phyloP scores from a whole-genome alignment of 2,888 invertebrate species.

The Minunthozetes semirufus region DNA sequence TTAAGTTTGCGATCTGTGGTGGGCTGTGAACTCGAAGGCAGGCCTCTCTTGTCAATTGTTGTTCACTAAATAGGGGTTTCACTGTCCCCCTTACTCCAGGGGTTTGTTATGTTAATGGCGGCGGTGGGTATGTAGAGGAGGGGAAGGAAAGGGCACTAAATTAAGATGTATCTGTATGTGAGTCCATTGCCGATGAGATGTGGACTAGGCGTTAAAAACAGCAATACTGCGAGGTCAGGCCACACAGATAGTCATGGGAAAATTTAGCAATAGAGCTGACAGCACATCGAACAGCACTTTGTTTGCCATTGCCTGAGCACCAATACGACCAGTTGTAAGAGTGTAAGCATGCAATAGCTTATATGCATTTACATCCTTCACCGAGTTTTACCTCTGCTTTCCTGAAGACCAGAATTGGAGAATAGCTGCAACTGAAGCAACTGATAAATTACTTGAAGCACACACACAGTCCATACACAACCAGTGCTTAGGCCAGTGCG shows the following conservation, averaged over 20 bases:
- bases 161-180: constrained; percentile 30
- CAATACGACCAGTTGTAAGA: neutral
- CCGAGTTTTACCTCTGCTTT: constrained; percentile 26
- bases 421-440: neutral
- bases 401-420: constrained; percentile 9
- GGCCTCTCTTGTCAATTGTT: constrained; percentile 28
- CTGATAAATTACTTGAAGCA: constrained; percentile 29
- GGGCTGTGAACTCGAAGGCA: constrained; percentile 20
- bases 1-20: neutral
- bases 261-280: neutral
- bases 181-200: constrained; percentile 33
- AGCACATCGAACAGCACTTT: neutral
- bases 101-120: constrained; percentile 32
- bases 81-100: constrained; percentile 18
- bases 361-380: constrained; percentile 29
- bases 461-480: neutral
- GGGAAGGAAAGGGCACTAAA: constrained; percentile 15
- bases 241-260: constrained; percentile 32
- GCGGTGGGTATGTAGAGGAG: constrained; percentile 12
- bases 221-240: constrained; percentile 31
- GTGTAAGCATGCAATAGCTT: constrained; percentile 14
- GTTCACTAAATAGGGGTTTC: constrained; percentile 26
- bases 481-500: neutral
- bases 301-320: neutral
- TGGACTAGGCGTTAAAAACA: constrained; percentile 33